A percentile compares a stretch with the other conserved stretches of the same genome.
These are phyloP conservation scores for Halichoerus grypus DNA, from an alignment of 2,113 vertebrate species.

Conservation along the genomic window DNA sequence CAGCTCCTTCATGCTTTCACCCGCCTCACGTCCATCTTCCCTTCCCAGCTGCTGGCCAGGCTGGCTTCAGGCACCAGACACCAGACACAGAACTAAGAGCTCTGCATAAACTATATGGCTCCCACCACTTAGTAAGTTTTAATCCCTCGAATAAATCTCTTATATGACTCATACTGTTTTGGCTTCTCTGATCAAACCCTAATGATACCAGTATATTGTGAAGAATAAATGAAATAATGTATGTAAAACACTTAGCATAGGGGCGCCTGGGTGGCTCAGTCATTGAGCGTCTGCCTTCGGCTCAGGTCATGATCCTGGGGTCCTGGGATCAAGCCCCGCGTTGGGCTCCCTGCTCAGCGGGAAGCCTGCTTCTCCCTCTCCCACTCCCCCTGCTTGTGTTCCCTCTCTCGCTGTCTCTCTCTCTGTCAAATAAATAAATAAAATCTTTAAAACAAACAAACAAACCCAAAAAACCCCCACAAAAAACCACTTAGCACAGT, in stretches of 20 bases:
- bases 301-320: too few species aligned
- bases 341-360: too few species aligned
- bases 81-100: constrained; percentile 4
- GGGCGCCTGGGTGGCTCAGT: too few species aligned
- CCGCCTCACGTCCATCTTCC: not conserved
- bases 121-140: not conserved
- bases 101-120: not conserved
- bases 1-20: not conserved
- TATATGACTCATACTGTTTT: not conserved
- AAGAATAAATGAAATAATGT: constrained; percentile 26
- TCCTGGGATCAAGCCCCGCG: too few species aligned
- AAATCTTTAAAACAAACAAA: too few species aligned
- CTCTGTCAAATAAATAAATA: too few species aligned
- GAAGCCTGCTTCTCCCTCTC: too few species aligned
- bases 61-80: not conserved
- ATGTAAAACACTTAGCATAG: not conserved
- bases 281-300: too few species aligned
- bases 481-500: not conserved
- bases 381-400: too few species aligned
- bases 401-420: too few species aligned
- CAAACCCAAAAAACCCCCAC: too few species aligned
- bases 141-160: constrained; percentile 27
- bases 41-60: not conserved
- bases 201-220: not conserved
- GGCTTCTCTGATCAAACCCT: constrained; percentile 45